phyloP scores from a whole-genome alignment of 2,888 invertebrate genomes.

The Agrenia bidenticulata region DNA sequence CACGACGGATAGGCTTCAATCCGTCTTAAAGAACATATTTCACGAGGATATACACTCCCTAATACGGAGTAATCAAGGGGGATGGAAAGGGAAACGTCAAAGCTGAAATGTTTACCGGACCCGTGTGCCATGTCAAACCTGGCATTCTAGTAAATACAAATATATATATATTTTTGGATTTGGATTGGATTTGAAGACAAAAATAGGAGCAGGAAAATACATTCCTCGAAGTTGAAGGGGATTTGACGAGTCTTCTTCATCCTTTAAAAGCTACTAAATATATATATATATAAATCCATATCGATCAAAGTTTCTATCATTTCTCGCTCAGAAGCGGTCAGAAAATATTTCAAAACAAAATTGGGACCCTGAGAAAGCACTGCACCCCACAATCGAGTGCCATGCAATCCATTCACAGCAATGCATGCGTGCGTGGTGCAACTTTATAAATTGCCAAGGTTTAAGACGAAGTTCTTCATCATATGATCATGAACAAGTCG shows the following conservation, averaged over 20 bases:
- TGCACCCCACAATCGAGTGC: too few relatives aligned
- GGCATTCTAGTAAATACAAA: slow-evolving; percentile 15
- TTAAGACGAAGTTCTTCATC: too few relatives aligned
- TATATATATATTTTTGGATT: not conserved
- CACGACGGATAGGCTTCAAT: not conserved
- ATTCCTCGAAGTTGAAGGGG: too few relatives aligned
- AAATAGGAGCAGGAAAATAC: too few relatives aligned
- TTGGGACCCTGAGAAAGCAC: too few relatives aligned
- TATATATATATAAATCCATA: not conserved
- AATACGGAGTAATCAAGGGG: not conserved
- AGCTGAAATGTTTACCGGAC: slow-evolving; percentile 4
- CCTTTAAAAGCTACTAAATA: not conserved
- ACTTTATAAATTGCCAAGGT: too few relatives aligned
- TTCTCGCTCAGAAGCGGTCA: not conserved
- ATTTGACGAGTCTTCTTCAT: not conserved
- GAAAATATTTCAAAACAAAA: too few relatives aligned
- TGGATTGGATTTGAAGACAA: not conserved
- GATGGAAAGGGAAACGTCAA: slow-evolving; percentile 2
- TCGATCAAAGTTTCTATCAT: not conserved
- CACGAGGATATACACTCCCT: not conserved
- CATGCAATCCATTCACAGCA: too few relatives aligned
- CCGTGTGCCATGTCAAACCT: slow-evolving; percentile 14
- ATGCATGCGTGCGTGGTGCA: too few relatives aligned
- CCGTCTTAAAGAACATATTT: slow-evolving; percentile 4
- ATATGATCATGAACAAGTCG: too few relatives aligned